phyloP scores from a whole-genome alignment of 1,140 invertebrate genomes.

The Bombus superbus region DNA sequence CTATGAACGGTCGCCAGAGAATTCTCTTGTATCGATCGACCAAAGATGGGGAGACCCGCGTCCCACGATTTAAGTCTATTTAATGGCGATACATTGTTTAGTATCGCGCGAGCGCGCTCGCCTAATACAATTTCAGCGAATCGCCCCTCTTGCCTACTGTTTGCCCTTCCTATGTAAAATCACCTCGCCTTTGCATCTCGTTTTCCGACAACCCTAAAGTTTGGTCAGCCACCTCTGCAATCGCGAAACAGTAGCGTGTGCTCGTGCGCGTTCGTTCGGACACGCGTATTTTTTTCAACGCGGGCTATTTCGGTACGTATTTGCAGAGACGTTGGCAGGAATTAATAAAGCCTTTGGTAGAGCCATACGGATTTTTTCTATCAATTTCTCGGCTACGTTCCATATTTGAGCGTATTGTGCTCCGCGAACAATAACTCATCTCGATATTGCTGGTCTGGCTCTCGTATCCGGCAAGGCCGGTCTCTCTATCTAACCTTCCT shows the following conservation, averaged over 20 bases:
- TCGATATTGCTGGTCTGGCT: slow-evolving; percentile 74
- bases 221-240: neutral
- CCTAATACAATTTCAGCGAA: slow-evolving; percentile 11
- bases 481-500: slow-evolving; percentile 26
- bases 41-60: slow-evolving; percentile 13
- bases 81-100: slow-evolving; percentile 54
- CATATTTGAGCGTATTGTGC: slow-evolving; percentile 77
- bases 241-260: too few species aligned
- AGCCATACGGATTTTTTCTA: slow-evolving; percentile 70
- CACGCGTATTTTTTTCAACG: neutral
- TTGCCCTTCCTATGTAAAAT: slow-evolving; percentile 15
- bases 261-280: neutral
- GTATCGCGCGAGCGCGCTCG: slow-evolving; percentile 2
- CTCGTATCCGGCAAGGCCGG: slow-evolving; percentile 56
- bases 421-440: slow-evolving; percentile 77
- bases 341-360: slow-evolving; percentile 68
- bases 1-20: slow-evolving; percentile 35
- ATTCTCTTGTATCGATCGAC: slow-evolving; percentile 48
- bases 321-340: slow-evolving; percentile 48
- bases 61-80: slow-evolving; percentile 50
- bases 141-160: neutral
- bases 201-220: too few species aligned
- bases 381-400: slow-evolving; percentile 75
- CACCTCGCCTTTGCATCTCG: neutral
- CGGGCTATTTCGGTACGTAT: neutral